Evolutionary conservation across 2,797 vertebrate genomes (phyloP), one percentile per base, ranked within the genome.

Genomic region (Hipposideros larvatus): DNA sequence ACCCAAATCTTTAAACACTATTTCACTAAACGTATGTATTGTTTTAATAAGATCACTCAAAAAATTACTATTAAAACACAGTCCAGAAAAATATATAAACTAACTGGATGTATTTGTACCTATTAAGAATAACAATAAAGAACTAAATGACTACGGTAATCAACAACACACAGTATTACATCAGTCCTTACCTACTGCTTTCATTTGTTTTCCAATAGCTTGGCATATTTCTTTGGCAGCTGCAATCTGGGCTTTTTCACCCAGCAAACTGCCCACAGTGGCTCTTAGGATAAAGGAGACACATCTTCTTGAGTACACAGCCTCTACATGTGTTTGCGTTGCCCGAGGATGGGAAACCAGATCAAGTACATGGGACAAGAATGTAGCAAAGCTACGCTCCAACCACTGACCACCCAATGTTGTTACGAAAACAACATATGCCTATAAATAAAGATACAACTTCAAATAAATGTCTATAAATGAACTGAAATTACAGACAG

Each of bases 141-240:
- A 74, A 59, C 11, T 80, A 75, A 80, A 61, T 66, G 48, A 63
- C 37, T 34, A 73, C 78, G n/a, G 28, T 18, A 83, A 85, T 57
- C 53, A 89, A 11, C 28, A 55, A 34, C 5, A 95, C 28, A 65
- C 19, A 79, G 28, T 53, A 68, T 7, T 91, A 95, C 87, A 90
- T 55, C 0, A 5, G 1, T 90, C 85, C 98, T 99, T 99, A 99
- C 99, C 99, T 98, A 99, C 99, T 98, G 99, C 99, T 99, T 99
- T 99, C 99, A 99, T 99, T 98, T 99, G 99, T 98, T 99, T 99
- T 98, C 99, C 99, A 98, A 99, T 99, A 96, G 99, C 99, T 98
- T 99, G 99, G 98, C 99, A 99, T 97, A 99, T 99, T 98, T 99
- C 99, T 98, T 99, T 99, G 94, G 99, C 99, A 78, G 99, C 99